Evolutionary conservation across 2,113 vertebrate species (phyloP).

Genomic region (Psammodynastes pulverulentus): DNA sequence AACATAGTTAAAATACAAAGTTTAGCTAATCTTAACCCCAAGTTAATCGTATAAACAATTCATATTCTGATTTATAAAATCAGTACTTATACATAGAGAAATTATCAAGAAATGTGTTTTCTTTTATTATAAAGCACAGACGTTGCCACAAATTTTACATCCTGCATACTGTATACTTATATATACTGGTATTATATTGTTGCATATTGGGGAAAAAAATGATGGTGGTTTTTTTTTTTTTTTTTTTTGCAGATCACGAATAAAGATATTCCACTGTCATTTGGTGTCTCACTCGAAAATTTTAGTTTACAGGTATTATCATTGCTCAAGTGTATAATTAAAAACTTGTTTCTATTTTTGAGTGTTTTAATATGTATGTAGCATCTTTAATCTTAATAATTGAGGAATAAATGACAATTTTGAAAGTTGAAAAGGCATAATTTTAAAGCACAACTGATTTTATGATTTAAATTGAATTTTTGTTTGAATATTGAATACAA

Average conservation of each 20-base stretch:
- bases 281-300: conserved; percentile 94
- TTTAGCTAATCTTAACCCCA: background rate
- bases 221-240: too few relatives aligned
- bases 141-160: background rate
- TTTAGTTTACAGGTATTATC: conserved; percentile 89
- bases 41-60: background rate
- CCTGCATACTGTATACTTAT: background rate
- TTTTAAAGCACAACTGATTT: background rate
- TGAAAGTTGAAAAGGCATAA: background rate
- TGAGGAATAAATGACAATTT: background rate
- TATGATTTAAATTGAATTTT: background rate
- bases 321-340: background rate
- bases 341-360: background rate
- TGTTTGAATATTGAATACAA: background rate
- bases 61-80: background rate
- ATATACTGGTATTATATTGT: background rate
- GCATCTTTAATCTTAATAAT: background rate
- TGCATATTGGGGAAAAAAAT: too few relatives aligned
- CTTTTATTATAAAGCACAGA: background rate
- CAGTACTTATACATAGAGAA: background rate
- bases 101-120: background rate
- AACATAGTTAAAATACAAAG: background rate
- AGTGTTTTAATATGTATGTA: background rate
- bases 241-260: conserved; percentile 82
- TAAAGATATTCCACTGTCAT: conserved; percentile 83